Conservation (phyloP, 2,888 invertebrate genomes). For the Lagria hirta region DNA sequence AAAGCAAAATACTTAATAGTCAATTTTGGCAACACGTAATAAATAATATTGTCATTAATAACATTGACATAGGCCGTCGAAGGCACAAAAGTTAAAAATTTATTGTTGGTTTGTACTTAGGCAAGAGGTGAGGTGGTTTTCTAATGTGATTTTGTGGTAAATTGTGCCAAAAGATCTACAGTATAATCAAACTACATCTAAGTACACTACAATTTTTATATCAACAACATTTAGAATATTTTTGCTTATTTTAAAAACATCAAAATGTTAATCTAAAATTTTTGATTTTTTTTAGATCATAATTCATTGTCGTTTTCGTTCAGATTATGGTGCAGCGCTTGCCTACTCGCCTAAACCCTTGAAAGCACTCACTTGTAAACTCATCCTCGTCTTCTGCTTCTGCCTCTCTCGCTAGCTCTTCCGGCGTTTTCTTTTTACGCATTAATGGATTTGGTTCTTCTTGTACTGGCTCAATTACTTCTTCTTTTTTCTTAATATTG, state of each 20-base stretch:
- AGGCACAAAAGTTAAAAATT: constrained; percentile 35
- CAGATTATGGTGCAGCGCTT: constrained; percentile 45
- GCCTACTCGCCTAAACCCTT: constrained; percentile 43
- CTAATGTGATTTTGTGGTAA: constrained; percentile 26
- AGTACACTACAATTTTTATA: constrained; percentile 22
- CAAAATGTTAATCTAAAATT: no score
- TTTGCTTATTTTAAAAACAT: constrained; percentile 9
- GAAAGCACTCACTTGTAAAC: constrained; percentile 81
- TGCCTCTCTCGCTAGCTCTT: constrained; percentile 95
- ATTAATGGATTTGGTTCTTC: constrained; percentile 93
- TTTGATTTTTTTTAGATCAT: constrained; percentile 5
- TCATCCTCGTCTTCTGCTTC: constrained; percentile 95
- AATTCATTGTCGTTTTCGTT: constrained; percentile 7
- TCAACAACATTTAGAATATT: constrained; percentile 22
- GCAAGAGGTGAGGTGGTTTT: constrained; percentile 25
- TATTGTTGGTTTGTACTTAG: constrained; percentile 42
- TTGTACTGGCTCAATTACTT: constrained; percentile 78
- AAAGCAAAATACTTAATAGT: constrained; percentile 34
- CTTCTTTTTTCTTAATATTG: constrained; percentile 97
- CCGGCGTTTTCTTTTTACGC: constrained; percentile 98
- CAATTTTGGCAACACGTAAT: constrained; percentile 47
- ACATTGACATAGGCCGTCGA: constrained; percentile 32
- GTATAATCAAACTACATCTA: constrained; percentile 15
- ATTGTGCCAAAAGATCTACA: constrained; percentile 24
- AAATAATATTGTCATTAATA: constrained; percentile 35